Base-by-base conservation (phyloP, 2,113 vertebrate species). In the Oreochromis tanganicae region DNA sequence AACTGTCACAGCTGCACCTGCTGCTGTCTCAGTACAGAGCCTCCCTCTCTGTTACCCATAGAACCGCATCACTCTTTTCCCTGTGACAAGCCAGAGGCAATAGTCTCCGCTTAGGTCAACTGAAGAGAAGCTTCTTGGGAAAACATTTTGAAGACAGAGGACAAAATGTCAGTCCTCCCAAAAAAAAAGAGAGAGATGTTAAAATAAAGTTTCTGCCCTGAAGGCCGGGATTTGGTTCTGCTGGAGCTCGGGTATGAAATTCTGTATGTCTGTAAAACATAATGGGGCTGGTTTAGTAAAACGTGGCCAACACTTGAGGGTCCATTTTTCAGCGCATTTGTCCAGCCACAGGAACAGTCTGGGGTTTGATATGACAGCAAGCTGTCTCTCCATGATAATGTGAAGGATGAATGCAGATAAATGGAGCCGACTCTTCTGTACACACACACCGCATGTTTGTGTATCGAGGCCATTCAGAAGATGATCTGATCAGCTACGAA, bases 131-230 rank as follows among this genome's bases (percentile, higher is more conserved):
- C 97, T 98, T 96, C 95, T 96, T 95, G 96, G 96, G 95, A 95
- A 97, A 98, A 97, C 93, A 93, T 94, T 95, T 95, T 97, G 96
- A 96, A 97, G 97, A 96, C 95, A 95, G 94, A 97, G 97, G 96
- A 97, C 96, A 96, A 97, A 94, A 96, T 97, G 96, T 97, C 97
- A 97, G 95, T 95, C 94, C 94, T 14, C 0, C 63, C n/a, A 71
- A 71, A 36, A 14, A 46, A 14, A 46, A 14, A 32, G 14, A 59
- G 1, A 41, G 96, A 97, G 97, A 97, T 96, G 97, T 97, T 97
- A 96, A 97, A 97, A 96, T 97, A 96, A 96, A 96, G 96, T 95
- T 96, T 94, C 92, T 97, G 96, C 97, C 97, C 95, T 81, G 13
- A 96, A 97, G 96, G 97, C 95, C 96, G 93, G 97, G 96, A 96